Percentiles rank a stretch among this genome's conserved stretches.
Conservation (phyloP, 2,113 vertebrate species). For the Sprattus sprattus region DNA sequence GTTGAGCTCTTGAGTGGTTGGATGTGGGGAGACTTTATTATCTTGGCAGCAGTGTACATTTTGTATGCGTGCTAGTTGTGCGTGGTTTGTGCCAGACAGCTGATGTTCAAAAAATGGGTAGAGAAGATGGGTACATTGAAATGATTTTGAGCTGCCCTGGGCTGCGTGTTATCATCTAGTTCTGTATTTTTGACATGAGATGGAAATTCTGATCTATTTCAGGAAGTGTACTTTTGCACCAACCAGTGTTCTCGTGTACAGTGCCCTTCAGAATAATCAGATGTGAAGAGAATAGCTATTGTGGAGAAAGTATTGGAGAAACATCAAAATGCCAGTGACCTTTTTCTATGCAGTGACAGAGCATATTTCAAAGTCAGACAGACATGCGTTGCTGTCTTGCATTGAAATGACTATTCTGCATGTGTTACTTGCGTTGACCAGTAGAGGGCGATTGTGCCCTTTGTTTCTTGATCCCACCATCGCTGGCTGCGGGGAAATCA, state of each 20-base stretch:
- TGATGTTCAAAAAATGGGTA: too few relatives aligned
- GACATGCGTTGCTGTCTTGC: background rate
- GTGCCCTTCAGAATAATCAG: background rate
- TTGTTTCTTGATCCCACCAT: background rate
- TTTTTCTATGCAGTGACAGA: background rate
- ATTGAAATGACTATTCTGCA: background rate
- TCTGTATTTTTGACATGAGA: background rate
- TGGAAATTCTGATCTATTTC: background rate
- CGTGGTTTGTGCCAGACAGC: too few relatives aligned
- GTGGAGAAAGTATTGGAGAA: background rate
- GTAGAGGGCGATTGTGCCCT: background rate
- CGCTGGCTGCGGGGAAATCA: background rate
- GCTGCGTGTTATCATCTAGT: background rate
- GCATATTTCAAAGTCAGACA: background rate
- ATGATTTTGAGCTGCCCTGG: background rate
- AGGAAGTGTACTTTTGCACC: background rate
- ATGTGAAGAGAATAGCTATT: background rate
- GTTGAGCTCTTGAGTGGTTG: too few relatives aligned
- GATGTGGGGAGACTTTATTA: too few relatives aligned
- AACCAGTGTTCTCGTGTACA: background rate
- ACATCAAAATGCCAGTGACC: background rate
- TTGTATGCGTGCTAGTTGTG: too few relatives aligned
- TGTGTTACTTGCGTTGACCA: background rate
- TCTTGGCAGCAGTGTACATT: too few relatives aligned
- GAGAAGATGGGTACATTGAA: background rate